Percentiles rank a stretch among this genome's conserved stretches.
Conservation (phyloP, 2,888 invertebrate species). For the Cryptophagus acutangulus region DNA sequence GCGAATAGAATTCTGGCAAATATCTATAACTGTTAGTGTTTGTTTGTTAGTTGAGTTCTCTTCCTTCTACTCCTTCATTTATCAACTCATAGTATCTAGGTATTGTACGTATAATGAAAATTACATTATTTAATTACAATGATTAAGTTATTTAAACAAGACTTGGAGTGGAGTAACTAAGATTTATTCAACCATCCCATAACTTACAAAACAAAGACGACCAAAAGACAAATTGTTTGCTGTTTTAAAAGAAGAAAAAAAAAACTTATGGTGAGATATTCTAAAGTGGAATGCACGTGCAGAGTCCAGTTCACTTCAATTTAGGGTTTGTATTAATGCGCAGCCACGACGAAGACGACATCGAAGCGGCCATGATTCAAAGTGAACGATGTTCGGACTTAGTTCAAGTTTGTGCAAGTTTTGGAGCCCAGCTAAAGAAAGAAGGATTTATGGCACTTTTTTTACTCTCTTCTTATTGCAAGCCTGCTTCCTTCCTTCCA, state of each 20-base stretch:
- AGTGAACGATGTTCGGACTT: slow-evolving; percentile 49
- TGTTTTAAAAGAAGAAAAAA: neutral
- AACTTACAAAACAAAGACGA: no score
- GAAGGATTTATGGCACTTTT: slow-evolving; percentile 46
- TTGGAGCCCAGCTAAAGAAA: slow-evolving; percentile 43
- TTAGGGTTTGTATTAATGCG: slow-evolving; percentile 42
- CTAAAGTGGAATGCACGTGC: slow-evolving; percentile 6
- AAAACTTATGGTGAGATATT: slow-evolving; percentile 8
- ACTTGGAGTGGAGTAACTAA: no score
- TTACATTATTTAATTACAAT: no score
- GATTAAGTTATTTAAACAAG: no score
- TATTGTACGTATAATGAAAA: no score
- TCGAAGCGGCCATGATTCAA: slow-evolving; percentile 46
- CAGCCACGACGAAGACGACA: slow-evolving; percentile 45
- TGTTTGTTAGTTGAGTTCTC: no score
- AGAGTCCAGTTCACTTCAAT: slow-evolving; percentile 21
- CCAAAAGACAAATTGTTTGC: neutral
- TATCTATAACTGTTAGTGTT: no score
- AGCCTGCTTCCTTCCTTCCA: slow-evolving; percentile 42
- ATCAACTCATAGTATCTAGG: no score
- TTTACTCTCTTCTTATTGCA: slow-evolving; percentile 39
- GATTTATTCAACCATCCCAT: no score
- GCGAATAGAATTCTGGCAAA: no score
- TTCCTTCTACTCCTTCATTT: no score
- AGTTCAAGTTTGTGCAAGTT: slow-evolving; percentile 47